phyloP scores from a whole-genome alignment of 2,888 invertebrate genomes.

The Vanessa cardui region DNA sequence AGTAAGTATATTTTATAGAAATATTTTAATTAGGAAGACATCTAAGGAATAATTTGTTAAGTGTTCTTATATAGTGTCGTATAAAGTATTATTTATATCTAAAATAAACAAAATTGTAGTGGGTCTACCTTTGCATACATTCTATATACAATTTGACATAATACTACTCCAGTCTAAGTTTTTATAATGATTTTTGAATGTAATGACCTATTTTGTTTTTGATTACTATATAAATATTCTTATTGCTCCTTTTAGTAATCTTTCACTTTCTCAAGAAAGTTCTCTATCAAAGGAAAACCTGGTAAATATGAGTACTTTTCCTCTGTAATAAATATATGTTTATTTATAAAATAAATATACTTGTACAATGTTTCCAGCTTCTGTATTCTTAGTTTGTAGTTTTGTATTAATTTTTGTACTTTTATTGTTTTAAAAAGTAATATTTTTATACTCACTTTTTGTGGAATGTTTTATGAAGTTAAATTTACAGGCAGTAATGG shows the following conservation, averaged over 20 bases:
- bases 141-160: too few species aligned
- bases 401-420: too few species aligned
- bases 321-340: too few species aligned
- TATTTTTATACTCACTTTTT: too few species aligned
- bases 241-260: conserved; percentile 19
- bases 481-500: conserved; percentile 30
- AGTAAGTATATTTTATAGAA: conserved; percentile 55
- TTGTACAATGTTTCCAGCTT: background rate
- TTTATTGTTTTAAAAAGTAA: too few species aligned
- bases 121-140: background rate
- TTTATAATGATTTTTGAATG: too few species aligned
- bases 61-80: too few species aligned
- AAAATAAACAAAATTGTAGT: background rate
- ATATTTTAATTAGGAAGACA: background rate
- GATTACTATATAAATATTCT: background rate
- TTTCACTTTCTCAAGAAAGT: conserved; percentile 17
- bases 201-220: too few species aligned
- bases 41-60: too few species aligned
- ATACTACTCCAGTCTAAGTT: too few species aligned
- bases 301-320: conserved; percentile 11
- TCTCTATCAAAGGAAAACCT: conserved; percentile 15
- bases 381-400: too few species aligned
- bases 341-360: background rate
- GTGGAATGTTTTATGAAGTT: background rate
- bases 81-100: background rate